Conservation (phyloP, 2,113 vertebrate genomes). For the Eulacestoma nigropectus region DNA sequence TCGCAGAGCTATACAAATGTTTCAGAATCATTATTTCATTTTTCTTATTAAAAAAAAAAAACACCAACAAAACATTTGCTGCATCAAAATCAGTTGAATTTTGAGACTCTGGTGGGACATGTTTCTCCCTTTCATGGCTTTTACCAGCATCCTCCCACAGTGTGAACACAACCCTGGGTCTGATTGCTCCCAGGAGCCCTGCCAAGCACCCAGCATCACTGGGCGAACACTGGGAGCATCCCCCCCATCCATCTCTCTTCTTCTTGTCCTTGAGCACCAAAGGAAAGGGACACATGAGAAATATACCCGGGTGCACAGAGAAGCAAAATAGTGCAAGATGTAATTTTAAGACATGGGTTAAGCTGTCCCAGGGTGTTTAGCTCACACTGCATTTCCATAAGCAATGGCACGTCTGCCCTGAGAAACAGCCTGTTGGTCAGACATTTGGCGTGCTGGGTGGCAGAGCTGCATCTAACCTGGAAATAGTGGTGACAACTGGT, state of each 20-base stretch:
- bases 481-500: not conserved
- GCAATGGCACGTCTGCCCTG: not conserved
- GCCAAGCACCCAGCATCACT: not conserved
- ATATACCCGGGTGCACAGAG: not conserved
- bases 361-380: not conserved
- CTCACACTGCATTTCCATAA: not conserved
- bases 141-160: not conserved
- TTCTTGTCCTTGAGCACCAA: not conserved
- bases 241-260: not conserved
- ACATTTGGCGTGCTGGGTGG: not conserved
- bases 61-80: not conserved
- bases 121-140: not conserved
- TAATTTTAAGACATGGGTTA: not conserved
- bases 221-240: not conserved
- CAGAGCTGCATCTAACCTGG: not conserved
- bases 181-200: not conserved
- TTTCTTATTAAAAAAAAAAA: not conserved
- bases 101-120: not conserved
- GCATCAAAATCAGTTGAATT: not conserved
- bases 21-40: not conserved
- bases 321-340: not conserved
- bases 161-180: not conserved
- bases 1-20: not conserved
- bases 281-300: not conserved
- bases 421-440: not conserved